Evolutionary conservation across 2,888 invertebrate species (phyloP), one percentile per base, ranked within the genome.

Genomic region (Pseudeuparius sepicola): DNA sequence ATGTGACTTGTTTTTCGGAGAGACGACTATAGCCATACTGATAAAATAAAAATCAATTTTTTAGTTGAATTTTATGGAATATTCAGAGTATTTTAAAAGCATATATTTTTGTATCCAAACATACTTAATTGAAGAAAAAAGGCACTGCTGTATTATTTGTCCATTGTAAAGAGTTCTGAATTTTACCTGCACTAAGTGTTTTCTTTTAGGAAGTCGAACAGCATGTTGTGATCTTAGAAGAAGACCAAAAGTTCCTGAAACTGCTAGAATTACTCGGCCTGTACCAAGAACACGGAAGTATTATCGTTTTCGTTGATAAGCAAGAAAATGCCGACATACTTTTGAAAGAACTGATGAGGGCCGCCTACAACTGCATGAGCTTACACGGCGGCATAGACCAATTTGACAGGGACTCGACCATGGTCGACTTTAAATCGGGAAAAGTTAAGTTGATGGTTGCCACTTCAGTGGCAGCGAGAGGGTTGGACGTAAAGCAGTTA

Each of bases 321-420:
- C 97, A 98, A 63, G 97, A 97, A 60, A 87, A 92, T 55, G 96
- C 96, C 0, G 96, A 96, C 57, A 85, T 85, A 15, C 64, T 94
- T 12, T 66, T 93, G 25, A 90, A 92, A 55, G 93, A 96, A 53
- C 71, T 98, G 2, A 88, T 98, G 86, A 92, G 86, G 60, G 89
- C 92, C 1, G 88, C 92, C 0, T 98, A 99, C 60, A 81, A 86
- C 9, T 97, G 96, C 57, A 82, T 97, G 80, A 90, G 96, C 35
- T 71, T 98, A 31, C 98, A 99, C 56, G 98, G 98, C 38, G 98
- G 96, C 48, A 96, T 99, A 56, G 98, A 99, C 68, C 98, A 98
- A 67, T 96, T 93, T 63, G 98, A 98, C 68, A 73, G 42, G 49
- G 98, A 98, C 65, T 92, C 92, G 3, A 96, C 93, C 16, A 97